phyloP scores from a whole-genome alignment of 2,888 invertebrate genomes.

The Xanthia icteritia region DNA sequence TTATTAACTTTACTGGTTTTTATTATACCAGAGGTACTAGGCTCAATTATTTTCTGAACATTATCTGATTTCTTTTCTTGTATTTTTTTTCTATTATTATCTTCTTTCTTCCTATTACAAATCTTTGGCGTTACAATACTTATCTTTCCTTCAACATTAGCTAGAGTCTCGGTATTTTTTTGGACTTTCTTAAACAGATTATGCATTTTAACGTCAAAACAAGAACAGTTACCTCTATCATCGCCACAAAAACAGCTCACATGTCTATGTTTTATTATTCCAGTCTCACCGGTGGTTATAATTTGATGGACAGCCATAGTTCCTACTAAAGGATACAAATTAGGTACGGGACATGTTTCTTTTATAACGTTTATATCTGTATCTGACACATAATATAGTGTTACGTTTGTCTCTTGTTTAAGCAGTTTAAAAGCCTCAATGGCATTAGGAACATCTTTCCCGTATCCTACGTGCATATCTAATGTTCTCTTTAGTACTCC shows the following conservation, averaged over 20 bases:
- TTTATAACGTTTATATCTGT: constrained; percentile 11
- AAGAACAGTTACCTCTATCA: constrained; percentile 4
- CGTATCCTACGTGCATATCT: too few species aligned
- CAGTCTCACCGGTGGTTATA: background rate
- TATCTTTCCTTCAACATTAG: constrained; percentile 15
- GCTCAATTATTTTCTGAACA: constrained; percentile 5
- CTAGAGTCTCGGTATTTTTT: background rate
- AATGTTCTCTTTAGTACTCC: too few species aligned
- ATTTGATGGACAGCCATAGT: constrained; percentile 6
- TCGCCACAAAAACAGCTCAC: constrained; percentile 7
- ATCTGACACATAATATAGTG: constrained; percentile 12
- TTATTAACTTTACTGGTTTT: too few species aligned
- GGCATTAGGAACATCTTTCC: too few species aligned
- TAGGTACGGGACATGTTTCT: background rate
- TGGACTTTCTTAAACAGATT: constrained; percentile 12
- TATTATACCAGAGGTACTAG: constrained; percentile 3
- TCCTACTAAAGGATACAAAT: constrained; percentile 7
- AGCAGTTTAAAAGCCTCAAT: constrained; percentile 38
- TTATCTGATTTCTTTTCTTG: background rate
- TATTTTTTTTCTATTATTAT: constrained; percentile 6
- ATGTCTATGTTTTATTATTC: constrained; percentile 5
- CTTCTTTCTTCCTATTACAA: constrained; percentile 4
- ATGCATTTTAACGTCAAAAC: constrained; percentile 9
- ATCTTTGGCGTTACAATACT: constrained; percentile 2
- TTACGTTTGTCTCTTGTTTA: constrained; percentile 28